phyloP scores from a whole-genome alignment of 2,113 vertebrate genomes.

The Mustela nigripes region DNA sequence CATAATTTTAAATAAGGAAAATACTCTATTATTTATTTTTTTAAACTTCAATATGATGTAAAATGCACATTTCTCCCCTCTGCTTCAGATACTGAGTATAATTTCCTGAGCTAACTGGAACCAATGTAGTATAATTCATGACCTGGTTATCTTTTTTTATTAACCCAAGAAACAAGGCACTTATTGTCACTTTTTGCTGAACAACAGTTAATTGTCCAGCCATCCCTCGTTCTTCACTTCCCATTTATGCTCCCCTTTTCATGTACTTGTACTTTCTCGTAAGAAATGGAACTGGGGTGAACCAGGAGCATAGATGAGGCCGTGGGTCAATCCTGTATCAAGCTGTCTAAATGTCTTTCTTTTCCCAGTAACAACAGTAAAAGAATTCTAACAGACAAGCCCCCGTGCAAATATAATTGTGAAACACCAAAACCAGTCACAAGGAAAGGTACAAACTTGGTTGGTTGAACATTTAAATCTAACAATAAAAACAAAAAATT shows the following conservation, averaged over 20 bases:
- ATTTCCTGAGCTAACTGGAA: neutral
- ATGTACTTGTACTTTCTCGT: neutral
- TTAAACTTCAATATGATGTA: neutral
- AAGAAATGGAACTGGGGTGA: neutral
- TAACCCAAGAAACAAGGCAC: neutral
- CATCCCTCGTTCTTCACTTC: neutral
- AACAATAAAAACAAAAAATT: neutral
- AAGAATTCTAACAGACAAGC: neutral
- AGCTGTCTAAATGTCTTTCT: neutral
- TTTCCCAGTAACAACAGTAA: neutral
- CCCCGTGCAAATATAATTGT: neutral
- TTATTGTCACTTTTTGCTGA: neutral
- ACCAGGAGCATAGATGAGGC: neutral
- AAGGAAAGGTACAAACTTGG: neutral
- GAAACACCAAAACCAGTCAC: neutral
- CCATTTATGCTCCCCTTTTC: too few species aligned
- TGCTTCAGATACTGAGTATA: neutral
- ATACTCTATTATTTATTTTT: too few species aligned
- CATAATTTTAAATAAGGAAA: neutral
- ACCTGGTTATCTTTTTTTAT: neutral
- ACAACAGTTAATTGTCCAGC: too few species aligned
- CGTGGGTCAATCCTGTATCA: neutral
- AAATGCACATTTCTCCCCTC: neutral
- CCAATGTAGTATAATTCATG: rapidly evolving
- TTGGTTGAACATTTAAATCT: neutral